phyloP scores from a whole-genome alignment of 2,113 vertebrate species.

The Willisornis vidua region DNA sequence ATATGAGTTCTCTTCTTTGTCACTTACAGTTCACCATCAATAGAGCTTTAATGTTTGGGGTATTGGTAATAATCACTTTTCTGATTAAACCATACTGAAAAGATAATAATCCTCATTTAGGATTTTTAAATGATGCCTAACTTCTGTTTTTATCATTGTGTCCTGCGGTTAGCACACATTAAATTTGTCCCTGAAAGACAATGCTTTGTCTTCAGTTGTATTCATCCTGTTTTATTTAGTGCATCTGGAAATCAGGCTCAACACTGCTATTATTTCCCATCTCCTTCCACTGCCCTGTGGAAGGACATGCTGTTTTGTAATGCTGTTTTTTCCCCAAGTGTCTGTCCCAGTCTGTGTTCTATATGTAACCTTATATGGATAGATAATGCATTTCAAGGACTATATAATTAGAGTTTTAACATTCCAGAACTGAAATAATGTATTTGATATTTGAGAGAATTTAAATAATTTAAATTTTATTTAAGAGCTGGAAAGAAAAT shows the following conservation, averaged over 20 bases:
- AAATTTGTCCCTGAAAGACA: not conserved
- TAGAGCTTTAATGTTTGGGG: not conserved
- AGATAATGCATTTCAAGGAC: not conserved
- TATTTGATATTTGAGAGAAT: not conserved
- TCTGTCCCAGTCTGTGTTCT: not conserved
- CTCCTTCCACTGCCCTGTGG: not conserved
- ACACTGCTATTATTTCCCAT: not conserved
- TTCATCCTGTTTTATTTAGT: not conserved
- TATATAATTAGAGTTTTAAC: not conserved
- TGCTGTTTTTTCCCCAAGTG: not conserved
- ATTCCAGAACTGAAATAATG: not conserved
- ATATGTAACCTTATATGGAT: not conserved
- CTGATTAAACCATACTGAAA: not conserved
- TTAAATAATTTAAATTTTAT: not conserved
- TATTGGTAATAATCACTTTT: not conserved
- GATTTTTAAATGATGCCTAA: not conserved
- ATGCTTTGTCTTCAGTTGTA: not conserved
- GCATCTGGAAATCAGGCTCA: conserved; percentile 18
- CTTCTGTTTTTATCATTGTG: not conserved
- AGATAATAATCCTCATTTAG: not conserved
- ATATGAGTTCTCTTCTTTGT: not conserved
- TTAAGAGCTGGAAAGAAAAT: not conserved
- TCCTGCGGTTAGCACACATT: not conserved
- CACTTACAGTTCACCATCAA: not conserved
- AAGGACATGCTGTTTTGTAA: not conserved